Evolutionary conservation across 2,888 invertebrate species (phyloP).

Genomic region (Catotricha subobsoleta): DNA sequence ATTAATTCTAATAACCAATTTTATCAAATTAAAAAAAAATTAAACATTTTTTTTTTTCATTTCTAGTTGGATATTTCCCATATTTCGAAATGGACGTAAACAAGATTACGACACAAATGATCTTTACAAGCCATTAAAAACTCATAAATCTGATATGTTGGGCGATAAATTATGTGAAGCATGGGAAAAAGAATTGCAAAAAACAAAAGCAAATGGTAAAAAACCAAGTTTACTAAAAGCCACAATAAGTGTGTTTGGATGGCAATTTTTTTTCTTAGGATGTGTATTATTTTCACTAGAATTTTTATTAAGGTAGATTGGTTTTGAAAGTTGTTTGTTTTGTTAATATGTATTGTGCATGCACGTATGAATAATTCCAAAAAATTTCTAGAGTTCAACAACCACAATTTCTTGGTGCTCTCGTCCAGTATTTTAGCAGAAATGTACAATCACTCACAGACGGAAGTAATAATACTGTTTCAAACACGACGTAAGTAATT

Average conservation of each 20-base stretch:
- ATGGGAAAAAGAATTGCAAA: slow-evolving; percentile 40
- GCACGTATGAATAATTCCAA: neutral
- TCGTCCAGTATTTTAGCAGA: slow-evolving; percentile 36
- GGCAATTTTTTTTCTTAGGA: slow-evolving; percentile 37
- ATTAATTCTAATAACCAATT: too few species aligned
- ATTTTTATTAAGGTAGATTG: slow-evolving; percentile 36
- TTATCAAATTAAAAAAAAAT: neutral
- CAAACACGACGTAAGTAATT: slow-evolving; percentile 4
- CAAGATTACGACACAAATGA: slow-evolving; percentile 56
- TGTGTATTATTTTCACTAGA: slow-evolving; percentile 39
- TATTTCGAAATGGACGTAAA: slow-evolving; percentile 56
- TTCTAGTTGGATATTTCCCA: slow-evolving; percentile 52
- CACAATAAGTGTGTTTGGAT: slow-evolving; percentile 41
- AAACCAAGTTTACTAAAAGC: slow-evolving; percentile 37
- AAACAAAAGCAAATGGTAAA: slow-evolving; percentile 21
- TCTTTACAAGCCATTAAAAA: slow-evolving; percentile 47
- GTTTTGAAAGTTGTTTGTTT: too few species aligned
- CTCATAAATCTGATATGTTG: slow-evolving; percentile 44
- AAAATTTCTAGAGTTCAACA: slow-evolving; percentile 36
- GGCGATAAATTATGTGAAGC: slow-evolving; percentile 38
- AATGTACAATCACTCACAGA: neutral
- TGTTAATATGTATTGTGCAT: neutral
- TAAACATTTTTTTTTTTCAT: slow-evolving; percentile 12
- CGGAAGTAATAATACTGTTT: slow-evolving; percentile 9
- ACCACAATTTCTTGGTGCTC: slow-evolving; percentile 41